phyloP scores from a whole-genome alignment of 2,113 vertebrate species.

The Caracal caracal region DNA sequence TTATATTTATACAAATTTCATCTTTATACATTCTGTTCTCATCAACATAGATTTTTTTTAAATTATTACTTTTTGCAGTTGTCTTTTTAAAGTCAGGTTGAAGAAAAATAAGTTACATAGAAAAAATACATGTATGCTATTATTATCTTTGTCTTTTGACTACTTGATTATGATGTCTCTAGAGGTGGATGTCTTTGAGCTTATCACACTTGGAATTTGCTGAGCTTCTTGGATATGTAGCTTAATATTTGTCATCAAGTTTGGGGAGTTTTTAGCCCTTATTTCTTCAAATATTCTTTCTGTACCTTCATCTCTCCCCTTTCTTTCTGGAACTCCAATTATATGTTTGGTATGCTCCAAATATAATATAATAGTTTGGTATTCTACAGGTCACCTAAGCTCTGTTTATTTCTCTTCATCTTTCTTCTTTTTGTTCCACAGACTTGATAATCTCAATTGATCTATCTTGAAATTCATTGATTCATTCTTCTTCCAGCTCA shows the following conservation, averaged over 20 bases:
- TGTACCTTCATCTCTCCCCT: not conserved
- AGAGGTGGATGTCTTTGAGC: not conserved
- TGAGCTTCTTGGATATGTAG: not conserved
- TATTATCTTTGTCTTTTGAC: not conserved
- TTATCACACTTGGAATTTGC: not conserved
- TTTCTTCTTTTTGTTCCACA: not conserved
- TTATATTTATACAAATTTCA: not conserved
- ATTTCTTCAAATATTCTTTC: slow-evolving; percentile 2
- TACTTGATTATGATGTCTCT: not conserved
- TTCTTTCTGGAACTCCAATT: not conserved
- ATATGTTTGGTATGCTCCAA: not conserved
- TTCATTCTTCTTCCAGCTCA: not conserved
- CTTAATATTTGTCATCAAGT: slow-evolving; percentile 7
- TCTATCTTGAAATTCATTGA: not conserved
- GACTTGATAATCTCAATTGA: not conserved
- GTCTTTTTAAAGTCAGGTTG: not conserved
- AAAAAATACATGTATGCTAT: not conserved
- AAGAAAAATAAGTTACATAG: not conserved
- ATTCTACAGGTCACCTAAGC: not conserved
- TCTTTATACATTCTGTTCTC: not conserved
- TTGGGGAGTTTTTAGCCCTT: not conserved
- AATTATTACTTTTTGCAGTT: not conserved
- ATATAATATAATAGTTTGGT: not conserved
- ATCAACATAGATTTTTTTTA: not conserved
- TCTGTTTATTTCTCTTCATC: not conserved